Conservation (phyloP, 2,113 vertebrate genomes). For the Callospermophilus lateralis region DNA sequence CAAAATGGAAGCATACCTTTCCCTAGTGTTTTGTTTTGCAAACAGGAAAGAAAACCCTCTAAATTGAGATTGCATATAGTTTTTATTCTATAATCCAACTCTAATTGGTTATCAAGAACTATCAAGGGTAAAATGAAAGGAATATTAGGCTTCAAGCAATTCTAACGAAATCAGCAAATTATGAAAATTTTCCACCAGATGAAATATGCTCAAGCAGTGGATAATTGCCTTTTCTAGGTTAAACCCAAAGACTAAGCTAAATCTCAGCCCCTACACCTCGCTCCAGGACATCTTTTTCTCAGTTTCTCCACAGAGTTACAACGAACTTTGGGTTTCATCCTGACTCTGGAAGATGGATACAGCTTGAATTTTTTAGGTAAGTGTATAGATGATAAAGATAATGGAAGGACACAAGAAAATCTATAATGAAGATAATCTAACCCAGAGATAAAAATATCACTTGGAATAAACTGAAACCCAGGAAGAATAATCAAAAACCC, state of each 20-base stretch:
- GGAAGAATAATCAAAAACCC: slow-evolving; percentile 3
- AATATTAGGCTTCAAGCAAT: background rate
- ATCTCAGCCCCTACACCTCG: background rate
- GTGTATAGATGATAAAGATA: background rate
- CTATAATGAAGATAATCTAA: background rate
- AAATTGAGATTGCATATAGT: background rate
- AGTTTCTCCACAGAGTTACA: background rate
- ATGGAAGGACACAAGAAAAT: background rate
- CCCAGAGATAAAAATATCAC: background rate
- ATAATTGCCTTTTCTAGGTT: background rate
- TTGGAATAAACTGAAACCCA: slow-evolving; percentile 11
- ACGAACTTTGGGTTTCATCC: background rate
- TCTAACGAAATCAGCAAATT: slow-evolving; percentile 43
- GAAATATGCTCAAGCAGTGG: background rate
- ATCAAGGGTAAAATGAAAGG: background rate
- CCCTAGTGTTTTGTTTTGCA: slow-evolving; percentile 55
- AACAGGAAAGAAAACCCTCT: background rate
- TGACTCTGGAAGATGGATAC: background rate
- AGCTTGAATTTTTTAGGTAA: background rate
- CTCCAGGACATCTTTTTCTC: background rate
- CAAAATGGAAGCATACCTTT: background rate
- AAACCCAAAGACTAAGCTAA: background rate
- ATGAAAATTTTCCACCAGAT: background rate
- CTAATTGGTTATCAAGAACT: background rate
- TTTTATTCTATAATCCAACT: slow-evolving; percentile 9